Percentiles rank a stretch among this genome's conserved stretches.
Evolutionary conservation across 2,113 vertebrate species (phyloP).

Genomic region (Oreochromis spilurus): DNA sequence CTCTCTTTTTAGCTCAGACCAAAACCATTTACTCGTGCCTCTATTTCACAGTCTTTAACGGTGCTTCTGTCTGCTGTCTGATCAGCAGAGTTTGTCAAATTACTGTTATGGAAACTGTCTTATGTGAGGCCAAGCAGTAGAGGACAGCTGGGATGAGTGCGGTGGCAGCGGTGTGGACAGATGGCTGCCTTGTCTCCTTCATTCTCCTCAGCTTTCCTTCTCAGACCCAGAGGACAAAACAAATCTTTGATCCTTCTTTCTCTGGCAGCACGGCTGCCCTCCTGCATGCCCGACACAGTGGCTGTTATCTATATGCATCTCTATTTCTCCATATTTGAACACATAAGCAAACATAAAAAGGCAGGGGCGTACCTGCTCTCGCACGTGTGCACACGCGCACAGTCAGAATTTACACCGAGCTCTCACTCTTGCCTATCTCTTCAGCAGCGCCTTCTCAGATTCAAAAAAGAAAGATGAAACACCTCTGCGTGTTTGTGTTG

Average conservation of each 20-base stretch:
- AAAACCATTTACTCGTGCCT: neutral
- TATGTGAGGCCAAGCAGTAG: conserved; percentile 39
- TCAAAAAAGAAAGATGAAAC: conserved; percentile 6
- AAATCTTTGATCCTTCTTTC: conserved; percentile 10
- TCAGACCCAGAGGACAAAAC: conserved; percentile 24
- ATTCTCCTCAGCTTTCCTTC: conserved; percentile 32
- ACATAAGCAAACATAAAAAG: neutral
- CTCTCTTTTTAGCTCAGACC: neutral
- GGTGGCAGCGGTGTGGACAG: conserved; percentile 37
- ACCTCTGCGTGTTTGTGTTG: conserved; percentile 16
- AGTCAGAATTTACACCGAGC: neutral
- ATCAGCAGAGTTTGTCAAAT: conserved; percentile 5
- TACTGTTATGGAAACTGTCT: conserved; percentile 19
- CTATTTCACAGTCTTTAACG: neutral
- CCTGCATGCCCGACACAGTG: neutral
- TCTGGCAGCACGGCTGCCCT: neutral
- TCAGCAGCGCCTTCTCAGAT: neutral
- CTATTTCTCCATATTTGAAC: neutral
- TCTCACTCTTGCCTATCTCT: neutral
- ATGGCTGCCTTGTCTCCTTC: conserved; percentile 51
- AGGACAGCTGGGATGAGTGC: conserved; percentile 45
- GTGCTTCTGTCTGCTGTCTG: neutral
- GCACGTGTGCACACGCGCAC: neutral
- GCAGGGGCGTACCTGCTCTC: neutral
- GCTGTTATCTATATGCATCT: neutral